Base-by-base conservation (phyloP, 2,797 vertebrate genomes). In the Enteromius mattozi region DNA sequence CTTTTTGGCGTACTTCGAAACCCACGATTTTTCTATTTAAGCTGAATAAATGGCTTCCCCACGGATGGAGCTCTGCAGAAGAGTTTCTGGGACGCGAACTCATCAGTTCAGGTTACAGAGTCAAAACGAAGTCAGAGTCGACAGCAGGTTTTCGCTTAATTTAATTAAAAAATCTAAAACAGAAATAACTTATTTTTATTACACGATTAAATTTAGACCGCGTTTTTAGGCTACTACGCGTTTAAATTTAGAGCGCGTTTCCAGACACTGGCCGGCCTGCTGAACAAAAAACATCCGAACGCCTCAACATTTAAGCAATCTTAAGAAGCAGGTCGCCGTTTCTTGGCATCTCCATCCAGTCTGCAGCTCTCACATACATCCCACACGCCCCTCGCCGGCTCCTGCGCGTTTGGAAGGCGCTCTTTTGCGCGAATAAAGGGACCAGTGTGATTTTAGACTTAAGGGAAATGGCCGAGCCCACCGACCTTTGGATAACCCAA, bases 401-500 rank as follows among this genome's bases (percentile, higher is more conserved):
- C 30, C 79, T 70, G 54, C 80, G 3, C 68, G 68, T 81, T 81
- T 79, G 78, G 72, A 85, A 83, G 49, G 27, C 71, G 49, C 54
- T 83, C 80, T 42, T 71, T 69, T 54, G 37, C 77, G n/a, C 69
- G 90, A 88, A 94, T 90, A 94, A 94, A 91, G 56, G 86, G 77
- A 88, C 42, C 84, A 92, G 92, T 95, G 89, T 91, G 86, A 88
- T 88, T 84, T 90, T 89, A 87, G 91, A 91, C 90, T 88, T 82
- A 78, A 86, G 77, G 92, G 91, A 90, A 91, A 90, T 56, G 81
- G 72, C 78, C 68, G 84, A 90, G 86, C 91, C 88, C 35, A n/a
- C 79, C 91, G 93, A 95, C 95, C 95, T 95, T 90, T 91, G 93
- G 88, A 90, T 96, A 95, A 96, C 95, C 95, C 90, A 61, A 89